phyloP scores from a whole-genome alignment of 2,113 vertebrate genomes.

The Mormoops blainvillei region DNA sequence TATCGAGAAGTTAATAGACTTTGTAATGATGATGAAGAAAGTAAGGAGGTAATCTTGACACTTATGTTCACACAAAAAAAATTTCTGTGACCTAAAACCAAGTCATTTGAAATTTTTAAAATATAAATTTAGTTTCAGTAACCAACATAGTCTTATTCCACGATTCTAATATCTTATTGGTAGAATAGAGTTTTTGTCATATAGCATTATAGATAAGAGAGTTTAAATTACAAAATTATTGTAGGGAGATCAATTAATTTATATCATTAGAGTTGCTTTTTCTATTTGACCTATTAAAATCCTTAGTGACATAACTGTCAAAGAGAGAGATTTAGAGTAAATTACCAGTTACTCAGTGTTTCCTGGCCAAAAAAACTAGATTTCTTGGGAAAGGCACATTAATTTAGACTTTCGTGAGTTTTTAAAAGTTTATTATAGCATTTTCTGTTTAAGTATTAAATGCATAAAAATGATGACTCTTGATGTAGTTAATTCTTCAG shows the following conservation, averaged over 20 bases:
- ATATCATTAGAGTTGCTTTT: conserved; percentile 33
- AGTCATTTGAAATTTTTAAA: conserved; percentile 17
- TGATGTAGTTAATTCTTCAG: conserved; percentile 77
- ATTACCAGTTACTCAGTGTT: conserved; percentile 56
- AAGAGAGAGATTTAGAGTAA: conserved; percentile 29
- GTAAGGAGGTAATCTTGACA: conserved; percentile 5
- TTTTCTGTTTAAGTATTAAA: conserved; percentile 70
- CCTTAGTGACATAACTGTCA: conserved; percentile 16
- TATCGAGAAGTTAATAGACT: conserved; percentile 11
- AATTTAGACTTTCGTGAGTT: conserved; percentile 36
- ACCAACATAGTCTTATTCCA: conserved; percentile 44
- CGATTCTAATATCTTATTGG: conserved; percentile 1
- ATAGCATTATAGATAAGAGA: not conserved
- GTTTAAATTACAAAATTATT: conserved; percentile 35
- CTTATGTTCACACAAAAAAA: not conserved
- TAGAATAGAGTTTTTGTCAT: not conserved
- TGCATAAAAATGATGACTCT: conserved; percentile 59
- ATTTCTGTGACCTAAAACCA: conserved; percentile 46
- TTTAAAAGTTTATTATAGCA: conserved; percentile 30
- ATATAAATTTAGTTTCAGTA: not conserved
- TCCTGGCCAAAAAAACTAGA: conserved; percentile 22
- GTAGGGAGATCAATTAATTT: not conserved
- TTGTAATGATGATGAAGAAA: not conserved
- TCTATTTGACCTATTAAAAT: conserved; percentile 43
- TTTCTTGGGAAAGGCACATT: conserved; percentile 49